Evolutionary conservation across 2,797 vertebrate genomes (phyloP).

Genomic region (Hypotaenidia okinawae): DNA sequence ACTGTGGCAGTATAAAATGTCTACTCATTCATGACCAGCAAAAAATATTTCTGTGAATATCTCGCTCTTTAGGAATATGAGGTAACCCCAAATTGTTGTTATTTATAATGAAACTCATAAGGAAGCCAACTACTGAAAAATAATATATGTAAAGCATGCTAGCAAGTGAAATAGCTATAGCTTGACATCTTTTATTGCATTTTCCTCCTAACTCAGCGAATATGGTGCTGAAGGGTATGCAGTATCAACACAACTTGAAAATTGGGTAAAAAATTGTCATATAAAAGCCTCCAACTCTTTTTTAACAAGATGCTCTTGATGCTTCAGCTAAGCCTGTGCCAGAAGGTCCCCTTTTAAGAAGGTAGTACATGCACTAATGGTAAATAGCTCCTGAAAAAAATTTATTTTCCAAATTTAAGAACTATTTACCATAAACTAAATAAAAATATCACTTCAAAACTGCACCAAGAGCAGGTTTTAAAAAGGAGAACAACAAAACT

Average conservation of each 20-base stretch:
- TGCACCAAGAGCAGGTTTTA: neutral
- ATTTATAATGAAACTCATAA: neutral
- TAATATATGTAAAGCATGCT: neutral
- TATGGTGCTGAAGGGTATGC: neutral
- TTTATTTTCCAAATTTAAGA: neutral
- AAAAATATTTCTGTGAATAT: neutral
- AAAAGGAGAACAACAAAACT: neutral
- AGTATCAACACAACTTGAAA: neutral
- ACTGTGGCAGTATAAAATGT: neutral
- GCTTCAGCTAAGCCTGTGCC: neutral
- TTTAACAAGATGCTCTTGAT: neutral
- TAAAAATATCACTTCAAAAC: neutral
- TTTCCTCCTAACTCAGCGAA: neutral
- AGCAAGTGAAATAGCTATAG: neutral
- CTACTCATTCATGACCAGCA: neutral
- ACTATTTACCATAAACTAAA: neutral
- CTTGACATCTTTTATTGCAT: neutral
- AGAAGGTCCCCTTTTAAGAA: neutral
- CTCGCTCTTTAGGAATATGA: neutral
- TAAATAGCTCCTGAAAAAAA: neutral
- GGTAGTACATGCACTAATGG: neutral
- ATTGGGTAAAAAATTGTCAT: neutral
- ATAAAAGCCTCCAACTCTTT: neutral
- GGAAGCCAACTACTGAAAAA: neutral
- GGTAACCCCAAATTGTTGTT: neutral